Evolutionary conservation across 2,888 invertebrate genomes (phyloP), one percentile per base, ranked within the genome.

Genomic region (Notocelia uddmanniana): DNA sequence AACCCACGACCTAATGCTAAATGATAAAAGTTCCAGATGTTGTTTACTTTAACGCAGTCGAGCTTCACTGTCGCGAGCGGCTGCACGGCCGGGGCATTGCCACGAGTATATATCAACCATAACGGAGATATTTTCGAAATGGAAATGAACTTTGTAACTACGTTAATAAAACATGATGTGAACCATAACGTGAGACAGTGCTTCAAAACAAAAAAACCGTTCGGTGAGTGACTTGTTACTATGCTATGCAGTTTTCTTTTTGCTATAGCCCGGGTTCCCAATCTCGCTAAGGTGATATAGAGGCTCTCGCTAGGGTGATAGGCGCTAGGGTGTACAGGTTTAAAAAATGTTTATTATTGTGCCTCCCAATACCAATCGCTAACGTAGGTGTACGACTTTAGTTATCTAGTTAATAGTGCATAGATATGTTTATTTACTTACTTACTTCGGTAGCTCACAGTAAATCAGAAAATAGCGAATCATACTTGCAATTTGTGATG

Each of bases 131-230:
- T 37, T 75, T 76, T 34, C 57, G 85, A 85, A 81, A 94, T 94
- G 94, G 92, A 93, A 80, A 81, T 93, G 68, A 92, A 92, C 79
- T 92, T 92, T 76, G 84, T 92, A 79, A 84, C 91, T 64, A 89
- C 90, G 50, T 84, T 92, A 75, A 89, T 93, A 73, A 92, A 91
- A 85, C 92, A 91, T 78, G 93, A 94, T 84, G 88, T 93, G 79
- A 94, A 94, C 77, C 92, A 92, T 77, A 94, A 94, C 84, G 89
- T 93, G 81, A 91, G 85, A 87, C 86, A 92, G 89, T 92, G 92
- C 82, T 92, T 94, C 80, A 92, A 93, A 80, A 80, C 89, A n/a
- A 94, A 92, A 84, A 93, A 90, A 75, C 82, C 91, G 48, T 93
- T 92, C 75, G 86, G 94, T 94, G 81, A 93, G 92, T 84, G 76